Evolutionary conservation across 2,113 vertebrate species (phyloP), one percentile per base, ranked within the genome.

Genomic region (Tylochromis polylepis): DNA sequence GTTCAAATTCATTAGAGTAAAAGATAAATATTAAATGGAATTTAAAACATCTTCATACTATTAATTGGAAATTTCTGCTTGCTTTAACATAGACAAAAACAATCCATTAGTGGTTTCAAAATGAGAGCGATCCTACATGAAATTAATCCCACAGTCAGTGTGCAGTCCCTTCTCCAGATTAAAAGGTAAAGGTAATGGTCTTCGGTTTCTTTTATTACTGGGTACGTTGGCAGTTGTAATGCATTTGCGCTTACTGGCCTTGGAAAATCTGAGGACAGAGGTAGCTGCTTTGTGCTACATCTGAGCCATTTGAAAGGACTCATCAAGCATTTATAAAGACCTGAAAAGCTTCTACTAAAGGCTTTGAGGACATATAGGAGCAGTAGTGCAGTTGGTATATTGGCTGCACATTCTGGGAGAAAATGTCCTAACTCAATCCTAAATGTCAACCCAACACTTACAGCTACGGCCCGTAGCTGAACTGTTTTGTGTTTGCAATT

Each of bases 291-390:
- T 93, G 92, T 94, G 85, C 85, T 78, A 59, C 58, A 20, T 88
- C 85, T 90, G 85, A 89, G 83, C 82, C 78, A 38, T 91, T 92
- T 91, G 88, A 94, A 94, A 93, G 85, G 85, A 82, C 89, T 94
- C 90, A 90, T 93, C 92, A 93, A 92, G 92, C 88, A 92, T 93
- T 92, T 94, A 94, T 93, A 88, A 94, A 93, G 93, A 86, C 85
- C 87, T 90, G 85, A 85, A 92, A 90, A 92, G 86, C 92, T 78
- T 87, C 82, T 67, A 89, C 90, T 90, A 86, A 51, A 81, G 85
- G 83, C 82, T 88, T 85, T 67, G 51, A 91, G 81, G 91, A 91
- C 91, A 31, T 89, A 85, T 85, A 88, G 85, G 75, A 82, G 85
- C 62, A 80, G 57, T 58, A 34, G 75, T 55, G 85, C 78, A 85